Evolutionary conservation across 2,113 vertebrate genomes (phyloP), one percentile per base, ranked within the genome.

Genomic region (Hiodon tergisus): DNA sequence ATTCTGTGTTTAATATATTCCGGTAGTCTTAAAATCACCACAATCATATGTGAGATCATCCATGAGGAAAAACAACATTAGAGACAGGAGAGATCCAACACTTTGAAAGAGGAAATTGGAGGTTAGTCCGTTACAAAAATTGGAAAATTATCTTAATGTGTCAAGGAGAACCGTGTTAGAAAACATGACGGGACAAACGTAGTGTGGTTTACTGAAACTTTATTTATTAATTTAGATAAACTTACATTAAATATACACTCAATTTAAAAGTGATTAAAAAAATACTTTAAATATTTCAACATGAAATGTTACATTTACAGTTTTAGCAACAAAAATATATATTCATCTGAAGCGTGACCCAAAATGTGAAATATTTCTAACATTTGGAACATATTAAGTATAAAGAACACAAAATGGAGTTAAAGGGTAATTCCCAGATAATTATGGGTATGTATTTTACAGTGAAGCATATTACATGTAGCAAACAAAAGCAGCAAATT

Each of bases 221-320:
- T 71, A 69, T 86, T 88, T 87, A 87, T 85, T 87, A 55, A 80
- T 83, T 89, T 55, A 86, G 86, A 88, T 85, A 85, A 84, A 82
- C 74, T 80, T 85, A 88, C 85, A 83, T 75, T 81, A 84, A 85
- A 83, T 87, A 85, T 85, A 87, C 82, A 84, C 67, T 69, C 31
- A 69, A 82, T 79, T 76, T 81, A 77, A 82, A 79, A 70, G 80
- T 86, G 76, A 83, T 85, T 86, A 85, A 67, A 87, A 89, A 89
- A 90, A 88, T 84, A 87, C 81, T 81, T 58, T 77, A 82, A 81
- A 83, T 84, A 75, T 83, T 80, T 69, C 74, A 85, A 83, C 82
- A 84, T 80, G 82, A 66, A 79, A 82, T 71, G 78, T 79, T 76
- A 65, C 60, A 63, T 78, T 13, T 77, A 83, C 80, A 84, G 77